These are phyloP conservation scores for Platycheirus rosarum DNA, from an alignment of 2,888 invertebrate species.

Conservation along the genomic window DNA sequence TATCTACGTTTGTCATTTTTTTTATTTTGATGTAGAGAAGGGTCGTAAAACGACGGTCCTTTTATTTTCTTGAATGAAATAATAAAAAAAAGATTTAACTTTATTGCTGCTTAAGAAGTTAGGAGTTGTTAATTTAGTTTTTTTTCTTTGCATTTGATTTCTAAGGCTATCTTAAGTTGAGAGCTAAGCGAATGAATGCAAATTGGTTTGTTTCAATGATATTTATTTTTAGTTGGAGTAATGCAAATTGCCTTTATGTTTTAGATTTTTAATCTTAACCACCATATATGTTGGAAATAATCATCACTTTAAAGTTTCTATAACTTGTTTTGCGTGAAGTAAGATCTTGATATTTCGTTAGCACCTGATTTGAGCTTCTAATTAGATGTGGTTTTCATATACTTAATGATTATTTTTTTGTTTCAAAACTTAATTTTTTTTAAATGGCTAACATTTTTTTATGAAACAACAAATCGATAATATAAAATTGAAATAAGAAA, in stretches of 20 bases:
- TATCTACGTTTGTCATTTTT: conserved; percentile 28
- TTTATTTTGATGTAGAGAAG: conserved; percentile 22
- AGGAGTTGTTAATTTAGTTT: conserved; percentile 45
- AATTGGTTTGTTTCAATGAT: neutral
- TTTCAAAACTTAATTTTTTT: too few relatives aligned
- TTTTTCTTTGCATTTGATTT: conserved; percentile 7
- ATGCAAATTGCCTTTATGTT: conserved; percentile 15
- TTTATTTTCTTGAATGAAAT: conserved; percentile 9
- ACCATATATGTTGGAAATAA: conserved; percentile 5
- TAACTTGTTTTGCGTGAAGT: too few relatives aligned
- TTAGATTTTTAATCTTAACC: neutral
- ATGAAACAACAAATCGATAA: too few relatives aligned
- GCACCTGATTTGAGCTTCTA: neutral
- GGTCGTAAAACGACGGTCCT: conserved; percentile 16
- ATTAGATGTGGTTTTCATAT: conserved; percentile 3
- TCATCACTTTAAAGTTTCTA: neutral
- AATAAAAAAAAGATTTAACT: conserved; percentile 34
- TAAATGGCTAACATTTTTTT: too few relatives aligned
- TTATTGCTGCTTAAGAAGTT: conserved; percentile 47
- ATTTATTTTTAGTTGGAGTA: neutral
- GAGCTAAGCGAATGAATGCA: neutral
- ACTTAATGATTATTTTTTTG: too few relatives aligned
- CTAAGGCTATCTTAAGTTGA: conserved; percentile 33
- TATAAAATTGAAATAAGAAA: too few relatives aligned
- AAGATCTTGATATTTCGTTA: neutral